Conservation (phyloP, 1,140 invertebrate species). For the Polypedilum pembai region DNA sequence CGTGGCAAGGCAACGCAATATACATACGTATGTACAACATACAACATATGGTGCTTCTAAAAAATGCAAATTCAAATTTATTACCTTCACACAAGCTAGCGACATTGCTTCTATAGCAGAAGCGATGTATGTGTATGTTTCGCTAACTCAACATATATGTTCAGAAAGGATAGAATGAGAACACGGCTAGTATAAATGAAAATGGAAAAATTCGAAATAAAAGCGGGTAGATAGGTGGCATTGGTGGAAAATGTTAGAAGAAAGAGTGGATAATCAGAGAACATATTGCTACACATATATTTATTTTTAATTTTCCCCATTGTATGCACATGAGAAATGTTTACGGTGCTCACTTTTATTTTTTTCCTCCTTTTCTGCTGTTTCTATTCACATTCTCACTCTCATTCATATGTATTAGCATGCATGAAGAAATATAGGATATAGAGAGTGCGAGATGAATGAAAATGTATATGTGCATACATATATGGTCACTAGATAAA, state of each 20-base stretch:
- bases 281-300: conserved; percentile 13
- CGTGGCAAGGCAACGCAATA: not conserved
- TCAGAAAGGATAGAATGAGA: not conserved
- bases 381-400: no score
- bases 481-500: not conserved
- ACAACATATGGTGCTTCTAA: conserved; percentile 16
- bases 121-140: not conserved
- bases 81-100: conserved; percentile 24
- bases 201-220: not conserved
- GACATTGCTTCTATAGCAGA: not conserved
- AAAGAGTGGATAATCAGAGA: conserved; percentile 10
- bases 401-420: not conserved
- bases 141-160: not conserved
- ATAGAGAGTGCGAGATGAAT: not conserved
- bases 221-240: not conserved
- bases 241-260: not conserved
- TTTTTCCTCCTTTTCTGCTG: no score
- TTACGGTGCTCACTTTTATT: not conserved
- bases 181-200: not conserved
- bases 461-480: not conserved
- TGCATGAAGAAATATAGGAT: not conserved
- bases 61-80: conserved; percentile 29
- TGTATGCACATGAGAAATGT: conserved; percentile 5
- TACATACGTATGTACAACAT: not conserved
- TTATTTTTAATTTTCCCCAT: conserved; percentile 19